These are phyloP conservation scores for Buteo buteo DNA, from an alignment of 2,113 vertebrate species.

Conservation along the genomic window DNA sequence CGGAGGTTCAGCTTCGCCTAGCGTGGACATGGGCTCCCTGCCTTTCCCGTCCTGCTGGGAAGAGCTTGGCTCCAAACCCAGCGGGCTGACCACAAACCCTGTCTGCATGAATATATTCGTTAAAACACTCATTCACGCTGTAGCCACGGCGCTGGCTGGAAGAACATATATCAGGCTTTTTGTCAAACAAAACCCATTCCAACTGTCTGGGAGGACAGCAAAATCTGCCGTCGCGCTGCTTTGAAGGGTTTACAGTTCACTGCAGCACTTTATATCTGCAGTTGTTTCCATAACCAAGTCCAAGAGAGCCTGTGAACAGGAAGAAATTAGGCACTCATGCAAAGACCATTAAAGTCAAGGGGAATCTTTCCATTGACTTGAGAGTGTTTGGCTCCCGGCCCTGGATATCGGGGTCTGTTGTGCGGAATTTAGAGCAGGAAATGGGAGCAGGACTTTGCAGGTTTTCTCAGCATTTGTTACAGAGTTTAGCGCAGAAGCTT, in stretches of 20 bases:
- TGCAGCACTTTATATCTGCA: neutral
- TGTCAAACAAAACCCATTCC: constrained; percentile 19
- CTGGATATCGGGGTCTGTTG: neutral
- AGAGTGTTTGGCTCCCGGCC: neutral
- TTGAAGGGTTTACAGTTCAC: neutral
- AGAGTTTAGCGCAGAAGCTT: neutral
- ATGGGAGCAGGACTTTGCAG: neutral
- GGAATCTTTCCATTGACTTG: constrained; percentile 30
- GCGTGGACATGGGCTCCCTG: neutral
- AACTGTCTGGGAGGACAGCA: neutral
- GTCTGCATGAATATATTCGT: neutral
- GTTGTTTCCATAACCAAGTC: neutral
- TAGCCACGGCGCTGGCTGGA: neutral
- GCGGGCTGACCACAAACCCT: neutral
- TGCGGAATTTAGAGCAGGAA: constrained; percentile 1
- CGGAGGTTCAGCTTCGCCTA: neutral
- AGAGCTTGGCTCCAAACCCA: neutral
- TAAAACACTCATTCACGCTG: constrained; percentile 16
- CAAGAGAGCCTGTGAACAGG: constrained; percentile 19
- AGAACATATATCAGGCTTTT: neutral
- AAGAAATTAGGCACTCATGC: constrained; percentile 36
- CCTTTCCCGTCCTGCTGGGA: neutral
- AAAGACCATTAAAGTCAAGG: constrained; percentile 24
- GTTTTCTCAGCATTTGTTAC: neutral
- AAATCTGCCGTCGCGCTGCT: neutral